Conservation (phyloP, 2,888 invertebrate species). For the Ophion obscuratus region DNA sequence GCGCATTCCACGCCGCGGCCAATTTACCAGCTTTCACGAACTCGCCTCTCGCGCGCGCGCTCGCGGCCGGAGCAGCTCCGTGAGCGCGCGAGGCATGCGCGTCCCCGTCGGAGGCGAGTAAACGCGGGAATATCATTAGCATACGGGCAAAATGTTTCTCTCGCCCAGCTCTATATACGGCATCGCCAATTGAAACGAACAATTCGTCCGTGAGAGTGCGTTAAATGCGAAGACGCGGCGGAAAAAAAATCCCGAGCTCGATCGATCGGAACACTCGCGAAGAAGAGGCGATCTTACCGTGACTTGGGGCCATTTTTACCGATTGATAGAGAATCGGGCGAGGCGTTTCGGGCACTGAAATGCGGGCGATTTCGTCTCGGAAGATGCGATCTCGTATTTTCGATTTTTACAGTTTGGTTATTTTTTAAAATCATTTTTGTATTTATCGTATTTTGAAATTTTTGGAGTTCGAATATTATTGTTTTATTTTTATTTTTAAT, state of each 20-base stretch:
- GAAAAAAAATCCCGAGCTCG: not conserved
- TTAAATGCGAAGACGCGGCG: not conserved
- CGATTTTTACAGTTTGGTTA: too few relatives aligned
- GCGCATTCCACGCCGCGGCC: conserved; percentile 78
- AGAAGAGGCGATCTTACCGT: not conserved
- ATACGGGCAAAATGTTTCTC: conserved; percentile 36
- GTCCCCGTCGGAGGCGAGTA: conserved; percentile 41
- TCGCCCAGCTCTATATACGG: not conserved
- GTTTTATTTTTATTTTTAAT: too few relatives aligned
- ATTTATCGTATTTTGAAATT: too few relatives aligned
- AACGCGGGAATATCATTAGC: conserved; percentile 63
- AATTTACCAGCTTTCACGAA: conserved; percentile 82
- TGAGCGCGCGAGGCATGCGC: conserved; percentile 15
- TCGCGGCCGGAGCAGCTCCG: conserved; percentile 45
- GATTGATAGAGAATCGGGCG: too few relatives aligned
- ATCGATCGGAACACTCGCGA: not conserved
- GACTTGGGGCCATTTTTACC: not conserved
- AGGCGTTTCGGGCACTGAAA: too few relatives aligned
- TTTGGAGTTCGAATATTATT: too few relatives aligned
- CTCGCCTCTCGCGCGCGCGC: conserved; percentile 65
- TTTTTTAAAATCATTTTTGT: too few relatives aligned
- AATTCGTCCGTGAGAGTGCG: not conserved
- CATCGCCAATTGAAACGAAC: not conserved
- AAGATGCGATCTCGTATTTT: too few relatives aligned
- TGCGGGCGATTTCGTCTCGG: too few relatives aligned